Evolutionary conservation across 2,888 invertebrate genomes (phyloP), one percentile per base, ranked within the genome.

Genomic region (Carabus problematicus): DNA sequence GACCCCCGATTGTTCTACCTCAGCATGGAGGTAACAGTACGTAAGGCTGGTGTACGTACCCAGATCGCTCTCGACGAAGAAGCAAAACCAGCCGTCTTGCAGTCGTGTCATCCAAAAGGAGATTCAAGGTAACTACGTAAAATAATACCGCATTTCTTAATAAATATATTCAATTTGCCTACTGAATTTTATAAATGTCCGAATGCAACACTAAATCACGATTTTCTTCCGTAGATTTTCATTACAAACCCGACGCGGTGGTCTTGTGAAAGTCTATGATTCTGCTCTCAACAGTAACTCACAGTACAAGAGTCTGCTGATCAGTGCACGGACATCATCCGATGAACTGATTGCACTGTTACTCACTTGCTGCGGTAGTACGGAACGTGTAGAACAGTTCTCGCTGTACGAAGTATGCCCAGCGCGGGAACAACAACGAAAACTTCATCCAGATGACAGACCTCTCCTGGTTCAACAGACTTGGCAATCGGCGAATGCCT

Each of bases 1-100:
- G 97, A 97, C 82, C 94, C 95, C 0, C 89, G 95, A 75, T 87
- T 97, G 18, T 97, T 95, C 84, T 95, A 94, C 82, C 86, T 97
- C 64, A 94, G 94, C 78, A 97, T 97, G 96, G 96, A 96, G 82
- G 94, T 96, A 58, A 90, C 93, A 12, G 93, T 95, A 59, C 85
- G 94, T 60, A 89, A 93, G 72, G 92, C 93, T 8, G 93, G 93
- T 1, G 88, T 94, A 8, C 85, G 92, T 74, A 94, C 94, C 1
- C 88, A 93, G 59, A 84, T 96, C 71, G 90, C 92, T 55, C 83
- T 96, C 73, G 95, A 96, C 76, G 94, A 95, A 73, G 93, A 94
- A 76, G 92, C 95, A 0, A 86, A 94, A 70, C 97, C 97, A 0
- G 94, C 96, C 0, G 94, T 94, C 70, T 83, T 97, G 70, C 95